Conservation (phyloP, 1,140 invertebrate species). For the Chionoecetes opilio region DNA sequence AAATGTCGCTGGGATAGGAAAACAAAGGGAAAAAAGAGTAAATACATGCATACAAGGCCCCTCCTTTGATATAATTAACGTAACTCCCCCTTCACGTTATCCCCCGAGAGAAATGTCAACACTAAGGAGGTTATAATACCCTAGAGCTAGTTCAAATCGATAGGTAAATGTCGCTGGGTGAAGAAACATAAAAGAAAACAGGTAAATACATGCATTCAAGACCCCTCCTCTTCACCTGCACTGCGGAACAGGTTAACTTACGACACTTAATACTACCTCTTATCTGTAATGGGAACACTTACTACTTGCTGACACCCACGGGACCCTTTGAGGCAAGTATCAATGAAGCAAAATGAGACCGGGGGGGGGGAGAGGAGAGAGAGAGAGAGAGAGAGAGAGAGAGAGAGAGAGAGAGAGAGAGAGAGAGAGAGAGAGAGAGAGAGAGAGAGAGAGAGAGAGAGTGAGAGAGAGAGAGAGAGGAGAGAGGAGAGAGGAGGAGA, state of each 20-base stretch:
- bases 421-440: too few relatives aligned
- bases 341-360: too few relatives aligned
- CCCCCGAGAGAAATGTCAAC: background rate
- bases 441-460: too few relatives aligned
- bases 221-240: background rate
- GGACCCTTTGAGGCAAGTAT: too few relatives aligned
- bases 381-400: too few relatives aligned
- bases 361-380: too few relatives aligned
- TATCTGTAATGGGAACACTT: background rate
- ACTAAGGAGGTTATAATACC: background rate
- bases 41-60: too few relatives aligned
- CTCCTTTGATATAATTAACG: slow-evolving; percentile 31
- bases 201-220: background rate
- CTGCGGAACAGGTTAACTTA: background rate
- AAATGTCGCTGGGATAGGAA: too few relatives aligned
- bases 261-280: background rate
- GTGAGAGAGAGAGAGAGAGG: too few relatives aligned
- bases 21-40: too few relatives aligned
- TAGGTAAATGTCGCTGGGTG: background rate
- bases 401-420: too few relatives aligned
- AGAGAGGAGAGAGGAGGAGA: too few relatives aligned
- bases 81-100: background rate
- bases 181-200: background rate
- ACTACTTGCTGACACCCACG: background rate
- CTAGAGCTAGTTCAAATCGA: background rate